Conservation (phyloP, 2,888 invertebrate species). For the Saturnia pavonia region DNA sequence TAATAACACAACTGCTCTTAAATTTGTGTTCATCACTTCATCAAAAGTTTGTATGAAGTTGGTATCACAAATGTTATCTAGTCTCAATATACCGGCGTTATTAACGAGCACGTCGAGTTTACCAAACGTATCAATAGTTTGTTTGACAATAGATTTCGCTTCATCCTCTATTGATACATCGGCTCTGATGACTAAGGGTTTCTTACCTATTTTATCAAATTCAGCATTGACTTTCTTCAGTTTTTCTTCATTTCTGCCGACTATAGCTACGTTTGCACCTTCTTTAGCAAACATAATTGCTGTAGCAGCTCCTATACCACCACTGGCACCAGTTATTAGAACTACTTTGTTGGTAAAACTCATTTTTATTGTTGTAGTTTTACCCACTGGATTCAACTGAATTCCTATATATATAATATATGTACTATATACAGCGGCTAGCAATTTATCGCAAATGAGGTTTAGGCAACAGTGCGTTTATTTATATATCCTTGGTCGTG, state of each 20-base stretch:
- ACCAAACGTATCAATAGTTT: constrained; percentile 41
- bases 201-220: constrained; percentile 32
- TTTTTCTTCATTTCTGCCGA: constrained; percentile 84
- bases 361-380: no score
- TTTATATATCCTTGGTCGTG: no score
- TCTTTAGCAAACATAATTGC: constrained; percentile 83
- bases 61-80: constrained; percentile 30
- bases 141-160: constrained; percentile 34
- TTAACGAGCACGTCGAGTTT: constrained; percentile 50
- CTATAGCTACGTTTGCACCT: constrained; percentile 82
- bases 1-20: constrained; percentile 41
- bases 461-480: no score
- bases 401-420: no score
- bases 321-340: constrained; percentile 78
- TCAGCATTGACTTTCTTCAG: constrained; percentile 76
- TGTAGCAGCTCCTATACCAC: constrained; percentile 86
- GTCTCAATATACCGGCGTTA: constrained; percentile 42
- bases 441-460: not conserved
- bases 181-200: constrained; percentile 40
- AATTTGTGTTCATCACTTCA: constrained; percentile 43
- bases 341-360: constrained; percentile 52
- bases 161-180: constrained; percentile 47
- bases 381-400: no score
- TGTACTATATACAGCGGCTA: no score
- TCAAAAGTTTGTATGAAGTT: constrained; percentile 40